Evolutionary conservation across 2,113 vertebrate genomes (phyloP), one percentile per base, ranked within the genome.

Genomic region (Charadrius vociferus): DNA sequence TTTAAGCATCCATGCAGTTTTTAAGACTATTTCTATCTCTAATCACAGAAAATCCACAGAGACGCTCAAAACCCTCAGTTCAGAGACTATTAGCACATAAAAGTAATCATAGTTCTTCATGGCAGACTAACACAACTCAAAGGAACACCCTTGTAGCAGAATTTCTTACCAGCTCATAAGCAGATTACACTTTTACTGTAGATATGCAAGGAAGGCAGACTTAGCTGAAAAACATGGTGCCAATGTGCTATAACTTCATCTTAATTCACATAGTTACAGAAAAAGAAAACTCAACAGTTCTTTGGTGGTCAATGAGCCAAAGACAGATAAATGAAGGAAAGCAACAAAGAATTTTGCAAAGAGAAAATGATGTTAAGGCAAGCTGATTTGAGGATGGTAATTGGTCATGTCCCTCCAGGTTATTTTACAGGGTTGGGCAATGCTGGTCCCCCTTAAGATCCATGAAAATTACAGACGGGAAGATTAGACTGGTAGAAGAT

Each of bases 1-100:
- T 59, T 86, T 93, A 96, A 95, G 94, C 74, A 93, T 88, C 67
- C 53, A 80, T 3, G 5, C 58, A 93, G 65, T 81, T 85, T 92
- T 95, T 82, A 94, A 95, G 81, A 93, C 86, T 91, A 94, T 93
- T 96, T 85, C 74, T 27, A 70, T 83, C 85, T 93, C 87, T 93
- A 95, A 94, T 90, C 87, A 91, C 58, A 73, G 66, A 80, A 96
- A 90, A 96, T 95, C 93, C 87, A 92, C 1, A 3, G 32, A 85
- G 29, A 75, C 92, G 34, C 70, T 88, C 81, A 97, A 93, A 93
- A 29, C 32, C 73, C 63, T 43, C 19, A 36, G 30, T 91, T 90
- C 13, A 2, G 53, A 45, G 34, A 68, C 81, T 88, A 29, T 30
- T 56, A 85, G 47, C 34, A 80, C 34, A 63, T 85, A 81, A 71